A percentile compares a stretch with the other conserved stretches of the same genome.
Conservation (phyloP, 2,888 invertebrate genomes). For the Pammene aurita region DNA sequence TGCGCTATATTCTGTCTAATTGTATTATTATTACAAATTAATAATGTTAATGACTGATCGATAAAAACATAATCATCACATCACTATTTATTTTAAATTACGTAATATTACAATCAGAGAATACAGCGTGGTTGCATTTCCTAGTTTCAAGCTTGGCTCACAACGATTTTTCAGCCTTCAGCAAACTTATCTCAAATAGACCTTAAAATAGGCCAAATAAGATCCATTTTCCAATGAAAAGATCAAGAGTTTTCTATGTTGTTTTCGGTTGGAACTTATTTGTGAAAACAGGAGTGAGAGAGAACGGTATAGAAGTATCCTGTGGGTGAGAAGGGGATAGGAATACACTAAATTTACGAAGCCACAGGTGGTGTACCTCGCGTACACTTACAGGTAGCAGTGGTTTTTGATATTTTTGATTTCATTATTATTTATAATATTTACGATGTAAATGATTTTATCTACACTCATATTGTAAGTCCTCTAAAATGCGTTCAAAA, state of each 20-base stretch:
- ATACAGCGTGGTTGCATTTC: slow-evolving; percentile 70
- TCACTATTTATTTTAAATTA: slow-evolving; percentile 78
- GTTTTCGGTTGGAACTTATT: slow-evolving; percentile 83
- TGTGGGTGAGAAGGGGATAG: slow-evolving; percentile 57
- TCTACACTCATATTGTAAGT: no score
- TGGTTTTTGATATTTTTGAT: slow-evolving; percentile 49
- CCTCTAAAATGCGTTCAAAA: no score
- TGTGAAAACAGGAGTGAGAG: slow-evolving; percentile 77
- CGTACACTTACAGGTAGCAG: slow-evolving; percentile 62
- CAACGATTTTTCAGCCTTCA: slow-evolving; percentile 64
- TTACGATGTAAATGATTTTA: no score
- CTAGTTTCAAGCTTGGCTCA: slow-evolving; percentile 72
- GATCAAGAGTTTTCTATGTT: slow-evolving; percentile 74
- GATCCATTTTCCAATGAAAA: slow-evolving; percentile 51
- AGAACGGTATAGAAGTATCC: slow-evolving; percentile 53
- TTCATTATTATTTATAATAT: background rate
- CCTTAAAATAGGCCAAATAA: slow-evolving; percentile 48
- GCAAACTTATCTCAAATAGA: slow-evolving; percentile 48
- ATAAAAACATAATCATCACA: slow-evolving; percentile 5
- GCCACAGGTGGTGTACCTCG: slow-evolving; percentile 82
- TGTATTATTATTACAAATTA: no score
- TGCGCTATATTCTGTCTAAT: no score
- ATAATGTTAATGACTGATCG: slow-evolving; percentile 6
- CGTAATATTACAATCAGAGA: slow-evolving; percentile 80
- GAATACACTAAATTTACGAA: slow-evolving; percentile 81